Evolutionary conservation across 1,140 invertebrate genomes (phyloP).

Genomic region (Pachypeltis micranthus): DNA sequence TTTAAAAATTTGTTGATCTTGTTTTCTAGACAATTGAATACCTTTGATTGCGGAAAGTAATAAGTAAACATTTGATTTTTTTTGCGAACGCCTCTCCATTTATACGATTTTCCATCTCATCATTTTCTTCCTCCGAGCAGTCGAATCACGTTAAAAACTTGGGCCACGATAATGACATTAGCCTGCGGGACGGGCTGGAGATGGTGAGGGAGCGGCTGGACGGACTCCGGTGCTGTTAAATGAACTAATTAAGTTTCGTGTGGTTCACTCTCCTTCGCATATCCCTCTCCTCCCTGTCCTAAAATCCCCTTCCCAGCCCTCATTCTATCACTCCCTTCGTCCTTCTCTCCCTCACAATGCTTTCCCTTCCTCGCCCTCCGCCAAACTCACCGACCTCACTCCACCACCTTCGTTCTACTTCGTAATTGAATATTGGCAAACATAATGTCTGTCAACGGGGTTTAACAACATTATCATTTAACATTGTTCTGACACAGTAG

Average conservation of each 20-base stretch:
- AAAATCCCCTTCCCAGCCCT: not conserved
- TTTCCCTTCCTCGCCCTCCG: too few species aligned
- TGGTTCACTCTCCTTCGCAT: not conserved
- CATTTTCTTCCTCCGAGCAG: not conserved
- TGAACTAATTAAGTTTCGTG: not conserved
- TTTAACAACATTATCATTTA: not conserved
- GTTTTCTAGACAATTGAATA: too few species aligned
- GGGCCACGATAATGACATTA: not conserved
- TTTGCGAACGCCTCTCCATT: too few species aligned
- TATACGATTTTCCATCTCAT: not conserved
- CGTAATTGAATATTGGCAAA: not conserved
- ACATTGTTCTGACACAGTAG: not conserved
- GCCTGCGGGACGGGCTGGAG: too few species aligned
- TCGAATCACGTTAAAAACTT: not conserved
- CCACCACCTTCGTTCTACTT: not conserved
- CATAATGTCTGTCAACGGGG: not conserved
- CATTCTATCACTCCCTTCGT: not conserved
- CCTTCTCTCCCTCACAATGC: not conserved
- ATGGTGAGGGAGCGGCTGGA: too few species aligned
- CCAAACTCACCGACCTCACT: too few species aligned
- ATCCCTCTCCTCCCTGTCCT: not conserved
- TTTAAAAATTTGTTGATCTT: too few species aligned
- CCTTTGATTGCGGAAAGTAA: too few species aligned
- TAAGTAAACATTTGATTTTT: too few species aligned
- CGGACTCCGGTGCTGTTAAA: not conserved